Evolutionary conservation across 2,888 invertebrate species (phyloP), one percentile per base, ranked within the genome.

Genomic region (Sphinx pinastri): DNA sequence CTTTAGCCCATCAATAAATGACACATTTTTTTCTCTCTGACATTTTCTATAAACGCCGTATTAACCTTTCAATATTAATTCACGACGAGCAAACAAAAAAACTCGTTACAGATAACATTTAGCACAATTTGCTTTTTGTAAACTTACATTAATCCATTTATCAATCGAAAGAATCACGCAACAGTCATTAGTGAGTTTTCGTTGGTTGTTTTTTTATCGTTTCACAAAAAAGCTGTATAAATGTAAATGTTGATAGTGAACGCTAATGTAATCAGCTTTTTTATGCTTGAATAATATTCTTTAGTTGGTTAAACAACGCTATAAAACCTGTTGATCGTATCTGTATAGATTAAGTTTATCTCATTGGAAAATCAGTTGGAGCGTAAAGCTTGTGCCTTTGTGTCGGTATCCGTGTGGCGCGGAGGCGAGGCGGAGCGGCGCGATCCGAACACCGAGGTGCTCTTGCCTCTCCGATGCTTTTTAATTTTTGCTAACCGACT

Each of bases 331-430:
- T 77, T 79, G 82, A 83, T 85, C 77, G 66, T 72, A 82, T 82
- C 78, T 75, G 73, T 72, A 80, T 77, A 77, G 78, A 81, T 82
- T 79, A 81, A 73, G 70, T 72, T 79, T 82, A 85, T 84, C 83
- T 78, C 82, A 77, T 75, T 70, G 59, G 63, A 68, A 51, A 13
- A 70, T 69, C 72, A 77, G 72, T 71, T 73, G 74, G 75, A 77
- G 79, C 86, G 84, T 84, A 78, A 84, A 84, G 74, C 75, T 76
- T 76, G 71, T 72, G 74, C 73, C 78, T 77, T 73, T 49, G 55
- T 66, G 55, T 57, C 67, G 57, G 25, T n/a, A 25, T 16, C 19
- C 6, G 49, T 63, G 55, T 8, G 38, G 38, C 7, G 38, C 3
- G 38, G 7, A 8, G 38, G 38, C 7, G 2, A 8, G 8, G 38